phyloP scores from a whole-genome alignment of 2,797 vertebrate genomes.

The Falco peregrinus region DNA sequence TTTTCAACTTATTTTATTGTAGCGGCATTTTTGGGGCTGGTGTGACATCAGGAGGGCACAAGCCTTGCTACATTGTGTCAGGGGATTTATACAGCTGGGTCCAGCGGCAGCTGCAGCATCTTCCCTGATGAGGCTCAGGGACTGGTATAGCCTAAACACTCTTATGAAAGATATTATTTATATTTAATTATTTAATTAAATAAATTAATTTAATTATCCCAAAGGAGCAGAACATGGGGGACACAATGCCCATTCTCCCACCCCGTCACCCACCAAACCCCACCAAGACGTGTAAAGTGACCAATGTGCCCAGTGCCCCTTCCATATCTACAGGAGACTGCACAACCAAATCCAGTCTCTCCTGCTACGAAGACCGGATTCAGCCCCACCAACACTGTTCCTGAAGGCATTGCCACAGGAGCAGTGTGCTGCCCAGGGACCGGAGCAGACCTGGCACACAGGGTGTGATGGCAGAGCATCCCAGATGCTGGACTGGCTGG shows the following conservation, averaged over 20 bases:
- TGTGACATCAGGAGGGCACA: too few species aligned
- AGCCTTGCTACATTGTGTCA: too few species aligned
- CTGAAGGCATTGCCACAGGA: not conserved
- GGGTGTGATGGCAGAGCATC: not conserved
- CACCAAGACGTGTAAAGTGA: not conserved
- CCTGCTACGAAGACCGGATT: not conserved
- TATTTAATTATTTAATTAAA: too few species aligned
- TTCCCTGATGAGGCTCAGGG: too few species aligned
- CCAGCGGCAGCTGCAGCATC: too few species aligned
- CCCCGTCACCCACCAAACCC: not conserved
- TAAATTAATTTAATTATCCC: too few species aligned
- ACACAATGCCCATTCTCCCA: fast-evolving
- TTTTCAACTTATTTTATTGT: too few species aligned
- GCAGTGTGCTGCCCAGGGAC: fast-evolving
- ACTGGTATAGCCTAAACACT: not conserved
- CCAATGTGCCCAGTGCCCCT: not conserved
- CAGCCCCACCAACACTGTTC: fast-evolving
- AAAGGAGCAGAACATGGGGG: too few species aligned
- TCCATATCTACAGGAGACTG: not conserved
- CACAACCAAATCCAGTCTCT: not conserved
- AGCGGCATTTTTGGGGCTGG: too few species aligned
- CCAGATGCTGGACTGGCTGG: fast-evolving
- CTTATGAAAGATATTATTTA: too few species aligned
- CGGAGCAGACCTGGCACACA: fast-evolving
- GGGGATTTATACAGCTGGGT: too few species aligned